Conservation (phyloP, 1,140 invertebrate species). For the Ganaspis sp. region DNA sequence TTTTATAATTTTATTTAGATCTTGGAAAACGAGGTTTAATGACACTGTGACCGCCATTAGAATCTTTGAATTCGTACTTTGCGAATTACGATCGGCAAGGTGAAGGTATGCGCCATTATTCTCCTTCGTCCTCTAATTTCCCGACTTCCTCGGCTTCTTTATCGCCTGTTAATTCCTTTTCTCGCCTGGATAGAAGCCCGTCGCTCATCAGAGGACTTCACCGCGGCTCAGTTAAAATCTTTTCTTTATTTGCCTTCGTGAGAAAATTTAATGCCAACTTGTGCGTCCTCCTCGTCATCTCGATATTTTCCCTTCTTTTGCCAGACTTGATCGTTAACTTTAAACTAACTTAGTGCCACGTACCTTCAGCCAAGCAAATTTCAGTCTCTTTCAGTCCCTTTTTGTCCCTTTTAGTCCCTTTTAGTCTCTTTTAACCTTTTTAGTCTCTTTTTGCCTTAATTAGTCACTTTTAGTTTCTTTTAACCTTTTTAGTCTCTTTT, state of each 20-base stretch:
- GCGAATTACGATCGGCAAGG: slow-evolving; percentile 6
- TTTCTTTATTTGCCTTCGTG: slow-evolving; percentile 12
- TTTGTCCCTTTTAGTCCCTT: slow-evolving; percentile 38
- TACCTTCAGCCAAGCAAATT: too few relatives aligned
- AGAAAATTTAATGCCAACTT: not conserved
- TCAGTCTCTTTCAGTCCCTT: slow-evolving; percentile 32
- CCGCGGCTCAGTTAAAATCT: not conserved
- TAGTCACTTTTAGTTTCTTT: slow-evolving; percentile 38
- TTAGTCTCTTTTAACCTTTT: too few relatives aligned
- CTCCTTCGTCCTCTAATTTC: slow-evolving; percentile 21
- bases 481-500: too few relatives aligned
- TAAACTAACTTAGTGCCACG: slow-evolving; percentile 12
- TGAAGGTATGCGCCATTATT: slow-evolving; percentile 14
- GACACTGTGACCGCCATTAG: not conserved
- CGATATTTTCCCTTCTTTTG: too few relatives aligned
- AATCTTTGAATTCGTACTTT: not conserved
- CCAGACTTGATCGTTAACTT: slow-evolving; percentile 22
- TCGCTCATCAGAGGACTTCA: not conserved
- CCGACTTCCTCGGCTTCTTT: slow-evolving; percentile 25
- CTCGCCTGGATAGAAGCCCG: not conserved
- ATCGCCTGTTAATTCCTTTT: slow-evolving; percentile 23
- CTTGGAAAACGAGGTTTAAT: too few relatives aligned
- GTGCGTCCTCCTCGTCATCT: slow-evolving; percentile 2
- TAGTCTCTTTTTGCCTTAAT: slow-evolving; percentile 31
- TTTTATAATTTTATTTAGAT: too few relatives aligned